phyloP scores from a whole-genome alignment of 2,888 invertebrate genomes.

The Agrotis exclamationis region DNA sequence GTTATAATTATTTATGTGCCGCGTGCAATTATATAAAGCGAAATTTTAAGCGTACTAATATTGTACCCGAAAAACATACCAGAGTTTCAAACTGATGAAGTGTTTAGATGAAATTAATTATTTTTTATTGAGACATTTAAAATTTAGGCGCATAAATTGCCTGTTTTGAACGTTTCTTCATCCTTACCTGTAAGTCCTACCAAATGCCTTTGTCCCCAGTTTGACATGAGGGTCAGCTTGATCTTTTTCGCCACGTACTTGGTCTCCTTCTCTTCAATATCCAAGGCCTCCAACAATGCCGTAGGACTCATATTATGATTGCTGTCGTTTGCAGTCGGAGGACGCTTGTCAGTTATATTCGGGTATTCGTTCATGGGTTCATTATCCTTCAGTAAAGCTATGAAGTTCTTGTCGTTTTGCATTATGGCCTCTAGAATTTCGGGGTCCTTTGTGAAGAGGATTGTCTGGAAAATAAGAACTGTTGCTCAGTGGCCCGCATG shows the following conservation, averaged over 20 bases:
- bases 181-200: slow-evolving; percentile 91
- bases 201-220: slow-evolving; percentile 92
- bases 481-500: background rate
- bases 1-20: no score
- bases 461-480: slow-evolving; percentile 91
- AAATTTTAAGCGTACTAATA: background rate
- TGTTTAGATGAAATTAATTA: background rate
- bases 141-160: background rate
- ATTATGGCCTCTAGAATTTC: slow-evolving; percentile 91
- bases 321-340: slow-evolving; percentile 91
- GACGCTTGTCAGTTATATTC: slow-evolving; percentile 86
- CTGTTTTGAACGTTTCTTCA: no score
- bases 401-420: slow-evolving; percentile 84
- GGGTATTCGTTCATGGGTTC: slow-evolving; percentile 74
- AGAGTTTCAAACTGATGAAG: background rate
- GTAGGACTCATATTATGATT: slow-evolving; percentile 75
- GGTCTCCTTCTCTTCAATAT: slow-evolving; percentile 71
- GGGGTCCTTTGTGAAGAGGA: slow-evolving; percentile 95
- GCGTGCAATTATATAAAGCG: background rate
- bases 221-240: slow-evolving; percentile 91
- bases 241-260: slow-evolving; percentile 85
- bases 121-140: no score
- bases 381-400: slow-evolving; percentile 84
- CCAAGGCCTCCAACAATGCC: slow-evolving; percentile 68
- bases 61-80: background rate